Percentiles rank a stretch among this genome's conserved stretches.
Evolutionary conservation across 2,888 invertebrate species (phyloP).

Genomic region (Exocentrus adspersus): DNA sequence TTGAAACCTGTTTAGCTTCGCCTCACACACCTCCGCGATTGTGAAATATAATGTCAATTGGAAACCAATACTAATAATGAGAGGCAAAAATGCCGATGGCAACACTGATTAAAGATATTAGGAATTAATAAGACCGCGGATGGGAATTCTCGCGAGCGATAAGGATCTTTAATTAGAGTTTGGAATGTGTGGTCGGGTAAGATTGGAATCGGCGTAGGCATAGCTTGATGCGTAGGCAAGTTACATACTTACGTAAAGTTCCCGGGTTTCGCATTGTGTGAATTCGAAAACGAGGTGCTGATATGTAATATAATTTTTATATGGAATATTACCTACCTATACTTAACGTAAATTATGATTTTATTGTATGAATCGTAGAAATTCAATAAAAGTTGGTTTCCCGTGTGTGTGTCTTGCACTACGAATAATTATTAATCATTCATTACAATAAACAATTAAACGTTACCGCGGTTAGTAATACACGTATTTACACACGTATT

Average conservation of each 20-base stretch:
- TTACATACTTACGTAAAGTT: constrained; percentile 15
- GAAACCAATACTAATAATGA: constrained; percentile 51
- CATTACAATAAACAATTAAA: no score
- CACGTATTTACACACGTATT: no score
- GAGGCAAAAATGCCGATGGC: constrained; percentile 54
- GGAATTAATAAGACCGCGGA: constrained; percentile 61
- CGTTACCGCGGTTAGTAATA: no score
- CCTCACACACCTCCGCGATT: constrained; percentile 24
- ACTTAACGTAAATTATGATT: no score
- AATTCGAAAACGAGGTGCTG: no score
- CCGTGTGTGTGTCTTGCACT: no score
- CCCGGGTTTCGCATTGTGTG: neutral
- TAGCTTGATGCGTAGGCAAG: constrained; percentile 4
- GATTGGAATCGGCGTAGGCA: constrained; percentile 52
- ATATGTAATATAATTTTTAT: no score
- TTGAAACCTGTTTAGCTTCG: constrained; percentile 3
- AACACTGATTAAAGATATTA: constrained; percentile 57
- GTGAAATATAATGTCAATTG: constrained; percentile 44
- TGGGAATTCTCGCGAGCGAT: constrained; percentile 58
- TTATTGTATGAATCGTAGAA: no score
- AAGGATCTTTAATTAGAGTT: constrained; percentile 55
- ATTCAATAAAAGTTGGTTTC: no score
- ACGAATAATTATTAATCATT: no score
- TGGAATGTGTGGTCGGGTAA: constrained; percentile 51
- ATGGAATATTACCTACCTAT: no score